phyloP scores from a whole-genome alignment of 1,140 invertebrate species.

The Helicoverpa armigera region DNA sequence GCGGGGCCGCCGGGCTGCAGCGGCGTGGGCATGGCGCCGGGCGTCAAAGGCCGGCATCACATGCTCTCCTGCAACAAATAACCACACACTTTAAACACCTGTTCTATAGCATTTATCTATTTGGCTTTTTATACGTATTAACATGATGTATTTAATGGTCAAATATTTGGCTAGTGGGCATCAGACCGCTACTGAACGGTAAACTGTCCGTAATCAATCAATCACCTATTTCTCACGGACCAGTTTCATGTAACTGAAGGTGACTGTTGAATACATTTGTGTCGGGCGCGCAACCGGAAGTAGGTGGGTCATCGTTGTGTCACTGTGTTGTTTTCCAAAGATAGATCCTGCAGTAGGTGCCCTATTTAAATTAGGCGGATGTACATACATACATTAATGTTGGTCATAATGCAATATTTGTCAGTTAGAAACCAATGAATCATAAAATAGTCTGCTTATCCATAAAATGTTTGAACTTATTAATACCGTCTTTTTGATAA shows the following conservation, averaged over 20 bases:
- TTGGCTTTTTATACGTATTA: neutral
- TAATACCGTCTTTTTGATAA: conserved; percentile 55
- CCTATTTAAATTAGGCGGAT: conserved; percentile 39
- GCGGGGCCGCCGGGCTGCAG: conserved; percentile 86
- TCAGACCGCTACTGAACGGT: conserved; percentile 37
- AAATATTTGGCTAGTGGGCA: conserved; percentile 21
- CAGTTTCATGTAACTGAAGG: conserved; percentile 70
- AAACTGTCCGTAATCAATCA: conserved; percentile 58
- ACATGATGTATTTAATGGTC: neutral
- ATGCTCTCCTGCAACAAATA: conserved; percentile 85
- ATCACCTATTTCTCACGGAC: conserved; percentile 74
- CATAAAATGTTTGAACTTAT: conserved; percentile 41
- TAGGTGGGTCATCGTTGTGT: conserved; percentile 71
- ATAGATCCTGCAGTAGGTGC: conserved; percentile 49
- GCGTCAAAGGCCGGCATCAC: conserved; percentile 87
- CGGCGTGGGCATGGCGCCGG: conserved; percentile 87
- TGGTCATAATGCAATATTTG: conserved; percentile 12
- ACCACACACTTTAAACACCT: conserved; percentile 16
- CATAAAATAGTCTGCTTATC: conserved; percentile 19
- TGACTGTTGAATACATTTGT: conserved; percentile 73
- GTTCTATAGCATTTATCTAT: neutral
- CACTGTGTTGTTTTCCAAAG: conserved; percentile 65
- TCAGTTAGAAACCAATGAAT: conserved; percentile 17
- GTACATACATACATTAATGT: neutral
- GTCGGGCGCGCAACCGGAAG: conserved; percentile 66